Percentiles rank a stretch among this genome's conserved stretches.
Evolutionary conservation across 1,140 invertebrate genomes (phyloP).

Genomic region (Charaxes varanes): DNA sequence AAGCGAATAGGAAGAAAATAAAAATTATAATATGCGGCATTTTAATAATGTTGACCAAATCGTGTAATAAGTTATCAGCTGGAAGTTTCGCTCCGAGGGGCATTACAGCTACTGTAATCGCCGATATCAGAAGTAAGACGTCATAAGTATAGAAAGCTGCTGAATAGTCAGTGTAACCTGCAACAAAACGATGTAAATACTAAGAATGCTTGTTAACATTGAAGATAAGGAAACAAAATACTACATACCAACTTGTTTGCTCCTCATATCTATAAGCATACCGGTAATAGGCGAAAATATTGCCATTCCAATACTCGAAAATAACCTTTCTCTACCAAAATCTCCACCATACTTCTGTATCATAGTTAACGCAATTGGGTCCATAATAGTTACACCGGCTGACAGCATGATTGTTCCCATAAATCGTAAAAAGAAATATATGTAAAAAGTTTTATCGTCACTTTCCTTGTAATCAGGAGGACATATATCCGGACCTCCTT

Average conservation of each 20-base stretch:
- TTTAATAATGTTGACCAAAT: conserved; percentile 81
- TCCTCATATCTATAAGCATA: conserved; percentile 82
- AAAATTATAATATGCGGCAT: conserved; percentile 85
- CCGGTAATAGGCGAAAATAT: conserved; percentile 88
- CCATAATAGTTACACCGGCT: conserved; percentile 86
- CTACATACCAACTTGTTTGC: conserved; percentile 47
- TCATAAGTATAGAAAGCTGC: conserved; percentile 86
- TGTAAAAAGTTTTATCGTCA: conserved; percentile 84
- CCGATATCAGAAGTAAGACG: conserved; percentile 79
- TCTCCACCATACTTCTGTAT: conserved; percentile 86
- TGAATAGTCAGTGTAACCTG: conserved; percentile 85
- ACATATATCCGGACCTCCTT: conserved; percentile 82
- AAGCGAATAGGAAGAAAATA: conserved; percentile 83
- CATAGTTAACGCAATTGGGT: conserved; percentile 87
- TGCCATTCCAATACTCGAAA: conserved; percentile 86
- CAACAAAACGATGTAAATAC: conserved; percentile 50
- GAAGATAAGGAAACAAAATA: conserved; percentile 51
- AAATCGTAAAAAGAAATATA: conserved; percentile 85
- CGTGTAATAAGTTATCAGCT: conserved; percentile 81
- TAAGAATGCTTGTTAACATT: conserved; percentile 49
- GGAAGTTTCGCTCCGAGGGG: conserved; percentile 82
- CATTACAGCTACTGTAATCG: conserved; percentile 81
- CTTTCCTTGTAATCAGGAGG: conserved; percentile 83
- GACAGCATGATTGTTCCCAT: conserved; percentile 84
- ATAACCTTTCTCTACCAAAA: conserved; percentile 86